Base-by-base conservation (phyloP, 2,797 vertebrate species). In the Loriculus beryllinus region DNA sequence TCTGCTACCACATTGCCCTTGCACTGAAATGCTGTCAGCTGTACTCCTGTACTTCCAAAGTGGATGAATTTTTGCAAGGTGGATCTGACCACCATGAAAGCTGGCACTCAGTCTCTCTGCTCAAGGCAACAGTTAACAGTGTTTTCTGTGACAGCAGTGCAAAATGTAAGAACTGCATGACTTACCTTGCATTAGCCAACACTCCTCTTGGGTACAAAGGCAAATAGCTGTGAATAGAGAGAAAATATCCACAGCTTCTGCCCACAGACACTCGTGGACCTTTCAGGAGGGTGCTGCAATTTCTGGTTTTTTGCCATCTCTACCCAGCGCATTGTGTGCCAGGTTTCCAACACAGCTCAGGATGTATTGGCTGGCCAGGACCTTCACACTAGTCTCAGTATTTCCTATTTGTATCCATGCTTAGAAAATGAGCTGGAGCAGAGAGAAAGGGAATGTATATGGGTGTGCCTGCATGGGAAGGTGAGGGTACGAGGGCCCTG, bases 21-120 rank as follows among this genome's bases (percentile, higher is more conserved):
- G 63, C 78, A 23, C 54, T 33, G 31, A 43, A 47, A 43, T 6
- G 43, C 75, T 63, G 37, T 3, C 3, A 52, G 43, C 5, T 48
- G 17, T 11, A 14, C 31, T 43, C 59, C 48, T 31, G 52, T 35
- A 4, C 39, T 37, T 68, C 16, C 48, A 23, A 74, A 76, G 29
- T 9, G 33, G 48, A 35, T 48, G n/a, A 43, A 63, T 43, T 69
- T 89, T 56, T 76, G 62, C 15, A 4, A 29, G 23, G 52, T 39
- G 19, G 48, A 51, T 60, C 45, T 68, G 68, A 82, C 71, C 79
- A 26, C 5, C 0, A 56, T 0, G 0, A 87, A 86, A 51, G 26
- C 21, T 28, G 1, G 21, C 21, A 20, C 0, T 5, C 56, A 14
- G 5, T 33, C 7, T 10, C 23, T 65, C 90, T 82, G 82, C 84